Evolutionary conservation across 2,888 invertebrate genomes (phyloP), one percentile per base, ranked within the genome.

Genomic region (Drosophila hamatofila): DNA sequence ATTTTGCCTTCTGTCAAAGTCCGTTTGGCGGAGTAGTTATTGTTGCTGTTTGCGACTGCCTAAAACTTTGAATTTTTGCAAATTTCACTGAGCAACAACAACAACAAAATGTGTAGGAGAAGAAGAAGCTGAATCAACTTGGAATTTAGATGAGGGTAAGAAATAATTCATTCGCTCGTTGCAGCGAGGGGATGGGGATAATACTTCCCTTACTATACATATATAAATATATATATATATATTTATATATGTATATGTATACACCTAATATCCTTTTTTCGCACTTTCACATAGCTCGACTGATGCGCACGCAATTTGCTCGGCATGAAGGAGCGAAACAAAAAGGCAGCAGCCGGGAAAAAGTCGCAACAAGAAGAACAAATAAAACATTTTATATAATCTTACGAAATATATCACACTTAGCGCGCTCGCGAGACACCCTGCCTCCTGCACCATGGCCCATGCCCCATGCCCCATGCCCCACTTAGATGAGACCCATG

Each of bases 321-420:
- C 80, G 70, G 67, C 73, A 66, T 73, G 71, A 60, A 72, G 59
- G 64, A 61, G 62, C 52, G 52, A 64, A 73, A 64, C 72, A 73
- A 54, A 60, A 72, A 58, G 55, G 66, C 65, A 59, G 39, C 51
- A 59, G 61, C 23, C 30, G 48, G 41, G 35, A 63, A 66, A 65
- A 65, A 74, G 81, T 64, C 73, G 83, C 72, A 86, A 65, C 80
- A 83, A 79, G 76, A 80, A 80, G 75, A 89, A 88, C 86, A 90
- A 89, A 89, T 90, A 90, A 91, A 91, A 86, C 90, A 92, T 91
- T 91, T 91, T 92, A 92, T 91, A 91, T 92, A 92, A 92, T 92
- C 92, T 92, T 89, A 86, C 89, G 90, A 92, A 91, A 92, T 93
- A 92, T 92, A 92, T 92, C 93, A 92, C 92, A 93, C 92, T 93